A percentile compares a stretch with the other conserved stretches of the same genome.
Evolutionary conservation across 2,113 vertebrate genomes (phyloP).

Genomic region (Oreochromis niloticus): DNA sequence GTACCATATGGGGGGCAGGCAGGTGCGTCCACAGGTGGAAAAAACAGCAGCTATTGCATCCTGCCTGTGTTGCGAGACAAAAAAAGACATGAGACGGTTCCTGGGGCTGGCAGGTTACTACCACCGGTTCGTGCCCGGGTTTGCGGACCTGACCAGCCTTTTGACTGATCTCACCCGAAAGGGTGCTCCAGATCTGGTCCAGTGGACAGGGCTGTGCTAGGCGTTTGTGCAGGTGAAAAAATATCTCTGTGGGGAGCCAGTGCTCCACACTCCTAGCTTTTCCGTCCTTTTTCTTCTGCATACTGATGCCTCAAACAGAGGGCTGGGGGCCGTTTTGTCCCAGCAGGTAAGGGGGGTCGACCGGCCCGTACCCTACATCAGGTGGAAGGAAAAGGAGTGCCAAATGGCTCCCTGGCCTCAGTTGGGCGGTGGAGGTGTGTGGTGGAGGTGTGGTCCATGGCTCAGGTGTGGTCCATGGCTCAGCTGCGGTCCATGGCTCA

Average conservation of each 20-base stretch:
- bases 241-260: neutral
- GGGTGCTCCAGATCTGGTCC: neutral
- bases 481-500: neutral
- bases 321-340: neutral
- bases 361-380: neutral
- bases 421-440: neutral
- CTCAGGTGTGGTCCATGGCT: neutral
- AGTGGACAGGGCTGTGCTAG: neutral
- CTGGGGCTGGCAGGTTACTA: neutral
- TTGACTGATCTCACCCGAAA: neutral
- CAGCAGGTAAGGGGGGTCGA: neutral
- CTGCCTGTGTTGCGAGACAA: neutral
- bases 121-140: neutral
- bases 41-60: neutral
- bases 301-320: neutral
- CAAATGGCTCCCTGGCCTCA: neutral
- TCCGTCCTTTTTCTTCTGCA: neutral
- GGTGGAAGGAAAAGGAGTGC: neutral
- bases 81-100: neutral
- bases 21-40: neutral
- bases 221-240: neutral
- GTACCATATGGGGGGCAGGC: neutral
- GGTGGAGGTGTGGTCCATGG: neutral
- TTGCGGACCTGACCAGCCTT: neutral
- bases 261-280: neutral